These are phyloP conservation scores for Unio delphinus DNA, from an alignment of 2,888 invertebrate species.

Conservation along the genomic window DNA sequence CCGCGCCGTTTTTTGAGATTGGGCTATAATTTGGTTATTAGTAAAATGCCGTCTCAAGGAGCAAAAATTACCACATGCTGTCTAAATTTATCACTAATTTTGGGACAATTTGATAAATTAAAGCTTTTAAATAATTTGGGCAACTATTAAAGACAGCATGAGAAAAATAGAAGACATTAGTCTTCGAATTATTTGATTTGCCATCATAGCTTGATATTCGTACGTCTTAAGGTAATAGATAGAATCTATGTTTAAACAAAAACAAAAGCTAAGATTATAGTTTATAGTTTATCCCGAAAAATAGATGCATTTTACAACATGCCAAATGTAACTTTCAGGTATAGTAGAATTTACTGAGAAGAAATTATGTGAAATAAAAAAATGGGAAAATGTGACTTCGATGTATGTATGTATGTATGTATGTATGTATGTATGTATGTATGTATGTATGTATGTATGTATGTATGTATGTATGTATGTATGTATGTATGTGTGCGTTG, in stretches of 20 bases:
- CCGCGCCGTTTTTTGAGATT: slow-evolving; percentile 18
- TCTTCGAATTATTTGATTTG: too few species aligned
- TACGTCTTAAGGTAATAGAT: too few species aligned
- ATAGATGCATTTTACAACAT: too few species aligned
- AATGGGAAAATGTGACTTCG: background rate
- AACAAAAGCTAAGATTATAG: too few species aligned
- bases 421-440: background rate
- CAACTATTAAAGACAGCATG: too few species aligned
- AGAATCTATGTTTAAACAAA: background rate
- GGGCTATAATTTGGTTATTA: slow-evolving; percentile 27
- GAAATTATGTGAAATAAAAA: too few species aligned
- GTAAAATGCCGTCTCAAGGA: slow-evolving; percentile 19
- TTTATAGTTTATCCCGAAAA: too few species aligned
- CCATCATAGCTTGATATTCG: too few species aligned
- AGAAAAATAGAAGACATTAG: too few species aligned
- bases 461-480: background rate
- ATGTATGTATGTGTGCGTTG: background rate
- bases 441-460: slow-evolving; percentile 1
- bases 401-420: background rate
- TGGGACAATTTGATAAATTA: slow-evolving; percentile 32
- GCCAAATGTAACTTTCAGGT: too few species aligned
- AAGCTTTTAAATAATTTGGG: slow-evolving; percentile 13
- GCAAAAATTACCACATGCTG: slow-evolving; percentile 21
- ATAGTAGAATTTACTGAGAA: too few species aligned
- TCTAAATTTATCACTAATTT: slow-evolving; percentile 32